Evolutionary conservation across 2,888 invertebrate genomes (phyloP).

Genomic region (Drosophila austrosaltans): DNA sequence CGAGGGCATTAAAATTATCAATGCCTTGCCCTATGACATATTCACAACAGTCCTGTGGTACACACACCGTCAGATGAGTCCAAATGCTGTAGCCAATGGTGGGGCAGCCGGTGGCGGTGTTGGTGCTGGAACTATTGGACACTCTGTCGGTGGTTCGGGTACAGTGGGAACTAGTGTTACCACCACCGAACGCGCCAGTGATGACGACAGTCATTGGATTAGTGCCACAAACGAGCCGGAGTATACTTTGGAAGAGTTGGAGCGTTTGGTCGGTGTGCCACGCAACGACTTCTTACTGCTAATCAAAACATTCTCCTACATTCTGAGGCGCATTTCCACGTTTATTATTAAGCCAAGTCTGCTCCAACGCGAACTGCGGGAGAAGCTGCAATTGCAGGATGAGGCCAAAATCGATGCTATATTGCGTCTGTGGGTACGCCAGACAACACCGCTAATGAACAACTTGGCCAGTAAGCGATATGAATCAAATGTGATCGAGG

Average conservation of each 20-base stretch:
- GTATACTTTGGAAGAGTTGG: slow-evolving; percentile 82
- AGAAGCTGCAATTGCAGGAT: slow-evolving; percentile 84
- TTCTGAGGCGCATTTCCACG: slow-evolving; percentile 84
- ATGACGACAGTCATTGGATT: slow-evolving; percentile 41
- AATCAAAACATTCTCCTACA: slow-evolving; percentile 84
- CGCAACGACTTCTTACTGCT: slow-evolving; percentile 81
- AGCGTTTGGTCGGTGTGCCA: slow-evolving; percentile 81
- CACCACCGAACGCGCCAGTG: slow-evolving; percentile 52
- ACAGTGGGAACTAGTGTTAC: slow-evolving; percentile 66
- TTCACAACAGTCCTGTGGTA: slow-evolving; percentile 82
- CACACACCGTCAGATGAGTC: slow-evolving; percentile 83
- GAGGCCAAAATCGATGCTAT: slow-evolving; percentile 85
- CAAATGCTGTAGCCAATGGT: slow-evolving; percentile 34
- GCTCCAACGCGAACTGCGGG: slow-evolving; percentile 84
- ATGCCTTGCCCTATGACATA: slow-evolving; percentile 81
- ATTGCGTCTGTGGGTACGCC: slow-evolving; percentile 85
- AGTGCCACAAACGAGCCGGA: slow-evolving; percentile 71
- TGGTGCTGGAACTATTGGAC: slow-evolving; percentile 17
- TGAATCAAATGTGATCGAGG: slow-evolving; percentile 84
- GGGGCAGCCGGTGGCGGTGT: neutral
- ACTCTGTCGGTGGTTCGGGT: slow-evolving; percentile 13
- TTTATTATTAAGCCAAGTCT: slow-evolving; percentile 85
- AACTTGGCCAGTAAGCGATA: slow-evolving; percentile 83
- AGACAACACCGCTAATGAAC: slow-evolving; percentile 85
- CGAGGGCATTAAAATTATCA: slow-evolving; percentile 83